A percentile compares a stretch with the other conserved stretches of the same genome.
These are phyloP conservation scores for Ctenopoma kingsleyae DNA, from an alignment of 2,797 vertebrate genomes.

Conservation along the genomic window DNA sequence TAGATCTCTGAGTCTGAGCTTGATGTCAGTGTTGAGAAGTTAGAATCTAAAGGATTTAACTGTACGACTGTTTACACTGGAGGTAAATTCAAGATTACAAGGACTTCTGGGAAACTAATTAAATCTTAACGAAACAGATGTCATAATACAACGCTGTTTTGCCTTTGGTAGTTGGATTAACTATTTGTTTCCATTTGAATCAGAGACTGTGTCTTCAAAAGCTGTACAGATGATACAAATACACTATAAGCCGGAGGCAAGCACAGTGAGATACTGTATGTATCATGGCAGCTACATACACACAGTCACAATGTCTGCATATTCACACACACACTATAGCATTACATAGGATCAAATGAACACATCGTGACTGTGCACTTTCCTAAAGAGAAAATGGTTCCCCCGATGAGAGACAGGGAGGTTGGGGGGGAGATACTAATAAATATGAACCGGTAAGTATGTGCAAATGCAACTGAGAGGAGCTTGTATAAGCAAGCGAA, in stretches of 20 bases:
- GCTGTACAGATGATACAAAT: constrained; percentile 7
- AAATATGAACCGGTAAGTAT: constrained; percentile 40
- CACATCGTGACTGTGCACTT: constrained; percentile 51
- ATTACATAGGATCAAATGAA: constrained; percentile 25
- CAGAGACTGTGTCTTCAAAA: constrained; percentile 3
- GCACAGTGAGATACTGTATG: neutral
- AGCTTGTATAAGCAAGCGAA: constrained; percentile 49
- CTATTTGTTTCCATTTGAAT: constrained; percentile 9
- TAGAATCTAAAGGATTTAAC: neutral
- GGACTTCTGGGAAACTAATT: neutral
- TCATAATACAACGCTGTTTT: neutral
- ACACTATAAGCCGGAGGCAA: constrained; percentile 7
- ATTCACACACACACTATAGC: constrained; percentile 11
- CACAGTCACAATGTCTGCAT: neutral
- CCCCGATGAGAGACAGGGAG: constrained; percentile 45
- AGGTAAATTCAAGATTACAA: neutral
- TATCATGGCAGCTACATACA: constrained; percentile 10
- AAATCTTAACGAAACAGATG: neutral
- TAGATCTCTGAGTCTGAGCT: neutral
- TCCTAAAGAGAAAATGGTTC: constrained; percentile 68
- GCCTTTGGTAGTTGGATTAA: neutral
- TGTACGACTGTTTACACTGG: neutral
- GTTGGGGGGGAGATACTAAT: constrained; percentile 7
- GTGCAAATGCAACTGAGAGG: constrained; percentile 49
- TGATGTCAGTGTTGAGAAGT: neutral